Percentiles rank a stretch among this genome's conserved stretches.
These are phyloP conservation scores for Xiphias gladius DNA, from an alignment of 2,113 vertebrate species.

Conservation along the genomic window DNA sequence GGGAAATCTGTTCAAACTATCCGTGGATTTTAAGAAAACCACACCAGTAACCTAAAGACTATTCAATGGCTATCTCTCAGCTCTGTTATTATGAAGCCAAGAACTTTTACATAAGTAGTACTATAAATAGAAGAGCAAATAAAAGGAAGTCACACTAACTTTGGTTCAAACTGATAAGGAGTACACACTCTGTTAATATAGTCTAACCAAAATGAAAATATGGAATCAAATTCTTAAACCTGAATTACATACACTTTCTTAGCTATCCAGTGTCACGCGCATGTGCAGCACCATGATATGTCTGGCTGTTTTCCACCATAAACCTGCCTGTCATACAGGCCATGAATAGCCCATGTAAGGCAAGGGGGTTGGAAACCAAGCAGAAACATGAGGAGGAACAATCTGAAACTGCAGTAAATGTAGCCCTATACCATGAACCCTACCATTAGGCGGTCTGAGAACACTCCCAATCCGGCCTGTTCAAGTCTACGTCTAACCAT, in stretches of 20 bases:
- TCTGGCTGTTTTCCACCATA: conserved; percentile 8
- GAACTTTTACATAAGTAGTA: no score
- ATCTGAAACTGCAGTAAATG: conserved; percentile 40
- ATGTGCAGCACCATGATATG: no score
- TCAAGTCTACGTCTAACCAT: conserved; percentile 17
- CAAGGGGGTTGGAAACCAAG: conserved; percentile 7
- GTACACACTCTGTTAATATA: background rate
- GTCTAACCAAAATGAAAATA: background rate
- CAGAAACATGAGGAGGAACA: background rate
- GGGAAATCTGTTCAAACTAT: no score
- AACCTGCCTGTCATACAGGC: background rate
- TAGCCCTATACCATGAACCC: conserved; percentile 49
- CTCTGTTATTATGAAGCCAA: background rate
- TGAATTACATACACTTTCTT: no score
- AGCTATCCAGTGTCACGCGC: background rate
- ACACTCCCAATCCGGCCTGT: conserved; percentile 18
- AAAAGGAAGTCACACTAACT: background rate
- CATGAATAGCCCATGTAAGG: background rate
- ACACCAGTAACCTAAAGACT: no score
- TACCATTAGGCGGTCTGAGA: conserved; percentile 66
- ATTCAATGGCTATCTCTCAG: background rate
- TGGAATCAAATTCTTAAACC: background rate
- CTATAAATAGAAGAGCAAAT: no score
- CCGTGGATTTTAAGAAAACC: no score
- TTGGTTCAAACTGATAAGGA: background rate